Evolutionary conservation across 2,888 invertebrate genomes (phyloP).

Genomic region (Calliopum simillimum): DNA sequence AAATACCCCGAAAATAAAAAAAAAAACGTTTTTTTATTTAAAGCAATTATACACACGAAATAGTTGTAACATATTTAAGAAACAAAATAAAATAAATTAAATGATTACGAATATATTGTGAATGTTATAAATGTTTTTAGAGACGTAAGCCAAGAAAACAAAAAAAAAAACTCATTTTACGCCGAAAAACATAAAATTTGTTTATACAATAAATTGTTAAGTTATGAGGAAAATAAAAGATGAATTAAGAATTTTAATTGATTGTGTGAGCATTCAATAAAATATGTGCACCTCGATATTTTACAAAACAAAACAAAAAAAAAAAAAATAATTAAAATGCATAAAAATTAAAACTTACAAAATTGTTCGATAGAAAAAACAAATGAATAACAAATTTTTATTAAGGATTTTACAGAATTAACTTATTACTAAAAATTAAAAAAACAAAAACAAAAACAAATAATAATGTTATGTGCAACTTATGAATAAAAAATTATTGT

Average conservation of each 20-base stretch:
- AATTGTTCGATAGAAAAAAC: too few relatives aligned
- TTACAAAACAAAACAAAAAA: too few relatives aligned
- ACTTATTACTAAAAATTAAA: too few relatives aligned
- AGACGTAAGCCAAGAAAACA: not conserved
- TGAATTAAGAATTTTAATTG: not conserved
- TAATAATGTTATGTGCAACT: slow-evolving; percentile 20
- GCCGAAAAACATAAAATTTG: slow-evolving; percentile 2
- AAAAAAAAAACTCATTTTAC: not conserved
- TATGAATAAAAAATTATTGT: slow-evolving; percentile 20
- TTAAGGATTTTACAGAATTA: too few relatives aligned
- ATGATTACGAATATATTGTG: slow-evolving; percentile 21
- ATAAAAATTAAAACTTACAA: too few relatives aligned
- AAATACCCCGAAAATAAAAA: not conserved
- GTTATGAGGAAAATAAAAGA: not conserved
- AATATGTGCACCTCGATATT: too few relatives aligned
- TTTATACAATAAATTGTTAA: slow-evolving; percentile 13
- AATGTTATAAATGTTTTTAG: slow-evolving; percentile 32
- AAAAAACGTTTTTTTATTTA: slow-evolving; percentile 14
- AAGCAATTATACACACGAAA: slow-evolving; percentile 32
- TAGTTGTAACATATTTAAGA: slow-evolving; percentile 19
- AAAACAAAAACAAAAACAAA: too few relatives aligned
- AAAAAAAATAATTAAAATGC: too few relatives aligned
- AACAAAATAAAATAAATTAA: slow-evolving; percentile 1
- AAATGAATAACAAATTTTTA: too few relatives aligned
- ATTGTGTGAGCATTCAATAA: too few relatives aligned